phyloP scores from a whole-genome alignment of 2,113 vertebrate species.

The Fregetta grallaria region DNA sequence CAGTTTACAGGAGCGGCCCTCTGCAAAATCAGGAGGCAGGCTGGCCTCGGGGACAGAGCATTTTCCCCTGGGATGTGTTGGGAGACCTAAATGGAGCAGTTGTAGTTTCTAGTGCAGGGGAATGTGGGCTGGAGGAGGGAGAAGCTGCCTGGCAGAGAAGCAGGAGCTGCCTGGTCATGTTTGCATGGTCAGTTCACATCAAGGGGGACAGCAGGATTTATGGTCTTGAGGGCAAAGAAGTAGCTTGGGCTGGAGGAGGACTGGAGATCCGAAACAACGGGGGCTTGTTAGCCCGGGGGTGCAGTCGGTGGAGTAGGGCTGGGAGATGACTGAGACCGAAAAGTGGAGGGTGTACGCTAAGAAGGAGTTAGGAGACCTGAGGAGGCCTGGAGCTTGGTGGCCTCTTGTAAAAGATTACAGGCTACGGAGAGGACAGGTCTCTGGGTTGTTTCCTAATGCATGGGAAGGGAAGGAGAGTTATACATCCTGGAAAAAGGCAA shows the following conservation, averaged over 20 bases:
- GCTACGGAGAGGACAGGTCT: neutral
- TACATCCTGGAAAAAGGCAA: neutral
- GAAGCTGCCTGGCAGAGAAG: neutral
- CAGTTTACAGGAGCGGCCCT: neutral
- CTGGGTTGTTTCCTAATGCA: neutral
- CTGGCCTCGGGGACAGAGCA: neutral
- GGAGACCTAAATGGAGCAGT: neutral
- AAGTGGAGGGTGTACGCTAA: neutral
- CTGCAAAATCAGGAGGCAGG: neutral
- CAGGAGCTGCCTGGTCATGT: neutral
- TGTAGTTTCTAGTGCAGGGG: neutral
- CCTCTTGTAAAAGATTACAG: neutral
- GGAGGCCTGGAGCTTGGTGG: neutral
- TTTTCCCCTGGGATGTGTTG: neutral
- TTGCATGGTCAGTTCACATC: neutral
- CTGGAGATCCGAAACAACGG: fast-evolving
- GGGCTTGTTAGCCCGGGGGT: neutral
- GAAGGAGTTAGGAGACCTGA: neutral
- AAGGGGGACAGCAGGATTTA: neutral
- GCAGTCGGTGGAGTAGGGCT: neutral
- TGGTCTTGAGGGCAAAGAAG: neutral
- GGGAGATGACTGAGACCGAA: neutral
- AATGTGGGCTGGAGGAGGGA: neutral
- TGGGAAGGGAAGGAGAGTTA: neutral
- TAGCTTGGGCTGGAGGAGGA: neutral